Evolutionary conservation across 2,797 vertebrate genomes (phyloP).

Genomic region (Xiphorhynchus erythropygius): DNA sequence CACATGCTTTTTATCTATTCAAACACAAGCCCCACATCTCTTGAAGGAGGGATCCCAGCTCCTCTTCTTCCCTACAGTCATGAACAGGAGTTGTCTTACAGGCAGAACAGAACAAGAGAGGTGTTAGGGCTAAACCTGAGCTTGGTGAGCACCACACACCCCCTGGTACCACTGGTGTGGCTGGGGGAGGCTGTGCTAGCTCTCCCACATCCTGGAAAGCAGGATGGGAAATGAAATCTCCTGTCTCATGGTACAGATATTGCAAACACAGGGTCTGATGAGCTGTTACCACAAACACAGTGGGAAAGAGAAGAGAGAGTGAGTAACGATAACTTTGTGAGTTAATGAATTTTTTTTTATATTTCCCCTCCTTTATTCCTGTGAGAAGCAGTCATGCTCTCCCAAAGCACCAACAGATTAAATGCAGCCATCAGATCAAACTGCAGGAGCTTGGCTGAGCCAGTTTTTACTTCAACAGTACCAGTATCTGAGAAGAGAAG

Average conservation of each 20-base stretch:
- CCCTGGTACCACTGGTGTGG: fast-evolving
- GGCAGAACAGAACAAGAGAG: background rate
- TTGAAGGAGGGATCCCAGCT: background rate
- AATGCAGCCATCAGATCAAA: background rate
- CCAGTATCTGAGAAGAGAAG: background rate
- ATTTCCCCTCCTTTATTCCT: fast-evolving
- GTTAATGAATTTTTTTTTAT: background rate
- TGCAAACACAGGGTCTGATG: background rate
- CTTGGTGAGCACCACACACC: background rate
- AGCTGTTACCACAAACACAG: background rate
- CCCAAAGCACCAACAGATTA: background rate
- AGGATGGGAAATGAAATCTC: background rate
- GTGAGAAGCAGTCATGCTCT: background rate
- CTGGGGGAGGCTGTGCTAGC: background rate
- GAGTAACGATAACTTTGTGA: background rate
- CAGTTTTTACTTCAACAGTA: background rate
- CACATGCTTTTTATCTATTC: background rate
- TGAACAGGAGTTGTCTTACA: background rate
- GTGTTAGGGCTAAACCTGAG: background rate
- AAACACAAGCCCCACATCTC: background rate
- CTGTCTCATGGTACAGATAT: background rate
- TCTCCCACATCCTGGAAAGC: background rate
- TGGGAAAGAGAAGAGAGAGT: background rate
- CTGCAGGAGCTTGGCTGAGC: background rate
- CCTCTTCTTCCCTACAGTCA: background rate